Evolutionary conservation across 1,140 invertebrate genomes (phyloP).

Genomic region (Heliconius eleuchia): DNA sequence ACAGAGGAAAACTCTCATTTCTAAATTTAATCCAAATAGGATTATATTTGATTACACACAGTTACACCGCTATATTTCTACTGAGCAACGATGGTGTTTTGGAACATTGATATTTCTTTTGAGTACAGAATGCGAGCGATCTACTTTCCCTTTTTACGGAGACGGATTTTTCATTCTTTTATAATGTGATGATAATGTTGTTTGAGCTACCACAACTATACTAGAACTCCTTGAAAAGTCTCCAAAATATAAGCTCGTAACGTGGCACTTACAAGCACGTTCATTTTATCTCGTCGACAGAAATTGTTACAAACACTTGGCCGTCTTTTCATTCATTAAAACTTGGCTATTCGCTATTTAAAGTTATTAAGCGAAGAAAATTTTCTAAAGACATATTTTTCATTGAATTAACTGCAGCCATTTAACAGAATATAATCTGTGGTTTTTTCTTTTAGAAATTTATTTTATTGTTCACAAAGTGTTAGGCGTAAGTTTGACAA

Average conservation of each 20-base stretch:
- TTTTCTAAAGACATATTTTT: constrained; percentile 32
- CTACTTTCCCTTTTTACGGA: no score
- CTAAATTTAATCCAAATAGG: no score
- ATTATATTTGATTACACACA: no score
- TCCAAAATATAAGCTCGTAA: constrained; percentile 6
- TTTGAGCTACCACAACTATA: neutral
- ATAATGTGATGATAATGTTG: no score
- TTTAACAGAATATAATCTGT: constrained; percentile 5
- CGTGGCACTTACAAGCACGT: constrained; percentile 15
- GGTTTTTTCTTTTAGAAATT: neutral
- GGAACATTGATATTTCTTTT: no score
- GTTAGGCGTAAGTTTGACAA: neutral
- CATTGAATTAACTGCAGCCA: constrained; percentile 15
- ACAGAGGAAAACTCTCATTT: no score
- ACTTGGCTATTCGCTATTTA: constrained; percentile 32
- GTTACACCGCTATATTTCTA: no score
- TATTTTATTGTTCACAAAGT: constrained; percentile 12
- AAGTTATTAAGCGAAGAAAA: constrained; percentile 24
- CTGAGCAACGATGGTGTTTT: no score
- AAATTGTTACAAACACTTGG: constrained; percentile 32
- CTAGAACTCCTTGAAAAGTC: neutral
- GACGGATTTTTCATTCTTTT: no score
- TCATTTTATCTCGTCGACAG: constrained; percentile 26
- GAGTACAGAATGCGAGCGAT: no score
- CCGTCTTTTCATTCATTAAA: constrained; percentile 32